A percentile compares a stretch with the other conserved stretches of the same genome.
Evolutionary conservation across 2,888 invertebrate genomes (phyloP).

Genomic region (Criorhina ranunculi): DNA sequence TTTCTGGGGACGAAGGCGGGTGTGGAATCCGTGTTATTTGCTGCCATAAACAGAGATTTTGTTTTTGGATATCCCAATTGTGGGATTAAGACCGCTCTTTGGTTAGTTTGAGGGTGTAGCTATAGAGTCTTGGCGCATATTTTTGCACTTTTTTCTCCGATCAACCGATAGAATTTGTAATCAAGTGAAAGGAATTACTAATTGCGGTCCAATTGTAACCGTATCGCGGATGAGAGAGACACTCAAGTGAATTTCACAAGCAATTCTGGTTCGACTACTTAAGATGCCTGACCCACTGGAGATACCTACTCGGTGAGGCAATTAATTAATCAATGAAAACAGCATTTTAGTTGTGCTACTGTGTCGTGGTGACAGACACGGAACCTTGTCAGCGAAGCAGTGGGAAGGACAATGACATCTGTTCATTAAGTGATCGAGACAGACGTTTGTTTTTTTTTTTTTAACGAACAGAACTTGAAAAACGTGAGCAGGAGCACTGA

Average conservation of each 20-base stretch:
- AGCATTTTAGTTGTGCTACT: background rate
- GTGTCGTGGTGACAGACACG: too few species aligned
- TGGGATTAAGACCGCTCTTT: conserved; percentile 54
- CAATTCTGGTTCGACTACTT: background rate
- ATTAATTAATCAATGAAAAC: background rate
- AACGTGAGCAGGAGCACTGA: too few species aligned
- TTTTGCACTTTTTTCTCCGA: conserved; percentile 48
- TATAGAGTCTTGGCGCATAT: conserved; percentile 26
- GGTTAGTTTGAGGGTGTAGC: conserved; percentile 25
- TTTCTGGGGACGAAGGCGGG: background rate
- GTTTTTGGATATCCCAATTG: conserved; percentile 42
- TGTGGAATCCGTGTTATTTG: conserved; percentile 60
- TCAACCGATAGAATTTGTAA: conserved; percentile 48
- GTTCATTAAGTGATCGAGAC: too few species aligned
- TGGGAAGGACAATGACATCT: too few species aligned
- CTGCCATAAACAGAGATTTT: conserved; percentile 31
- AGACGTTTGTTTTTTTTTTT: too few species aligned
- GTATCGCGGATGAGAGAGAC: background rate
- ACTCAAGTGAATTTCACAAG: conserved; percentile 17
- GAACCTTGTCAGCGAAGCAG: too few species aligned
- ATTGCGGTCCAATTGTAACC: conserved; percentile 31
- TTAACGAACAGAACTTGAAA: too few species aligned
- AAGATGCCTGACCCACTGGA: background rate
- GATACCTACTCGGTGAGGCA: background rate
- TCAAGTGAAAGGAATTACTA: conserved; percentile 67